phyloP scores from a whole-genome alignment of 1,140 invertebrate genomes.

The Phenacoccus solenopsis region DNA sequence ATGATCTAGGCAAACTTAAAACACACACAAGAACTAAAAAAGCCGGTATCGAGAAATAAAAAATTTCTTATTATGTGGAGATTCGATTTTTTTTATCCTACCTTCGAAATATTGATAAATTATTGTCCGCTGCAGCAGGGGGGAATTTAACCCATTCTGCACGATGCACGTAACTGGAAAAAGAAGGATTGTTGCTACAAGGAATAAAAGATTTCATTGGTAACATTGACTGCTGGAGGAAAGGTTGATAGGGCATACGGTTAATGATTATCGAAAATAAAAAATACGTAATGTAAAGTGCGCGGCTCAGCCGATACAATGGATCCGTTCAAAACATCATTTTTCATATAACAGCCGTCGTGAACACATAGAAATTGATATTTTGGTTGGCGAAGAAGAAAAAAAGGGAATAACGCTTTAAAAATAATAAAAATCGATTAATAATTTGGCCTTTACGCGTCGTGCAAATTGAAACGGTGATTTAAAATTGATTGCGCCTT shows the following conservation, averaged over 20 bases:
- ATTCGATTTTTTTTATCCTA: slow-evolving; percentile 7
- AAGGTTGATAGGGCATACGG: slow-evolving; percentile 15
- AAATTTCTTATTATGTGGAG: slow-evolving; percentile 13
- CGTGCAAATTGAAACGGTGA: neutral
- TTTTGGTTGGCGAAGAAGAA: neutral
- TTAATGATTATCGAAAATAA: slow-evolving; percentile 14
- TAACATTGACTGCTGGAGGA: neutral
- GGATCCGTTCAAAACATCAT: slow-evolving; percentile 13
- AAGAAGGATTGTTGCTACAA: slow-evolving; percentile 10
- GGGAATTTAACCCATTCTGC: slow-evolving; percentile 16
- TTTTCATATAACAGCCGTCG: neutral
- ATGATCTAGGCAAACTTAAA: slow-evolving; percentile 8
- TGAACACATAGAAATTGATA: slow-evolving; percentile 2
- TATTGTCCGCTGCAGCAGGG: slow-evolving; percentile 14
- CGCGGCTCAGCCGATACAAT: slow-evolving; percentile 8
- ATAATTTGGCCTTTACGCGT: neutral
- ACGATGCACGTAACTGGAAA: slow-evolving; percentile 15
- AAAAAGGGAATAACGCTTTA: neutral
- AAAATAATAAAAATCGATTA: slow-evolving; percentile 4
- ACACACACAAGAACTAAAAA: slow-evolving; percentile 6
- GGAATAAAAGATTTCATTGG: slow-evolving; percentile 10
- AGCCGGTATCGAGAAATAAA: neutral
- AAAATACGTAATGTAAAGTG: neutral
- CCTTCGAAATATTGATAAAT: slow-evolving; percentile 11
- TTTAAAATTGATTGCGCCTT: too few species aligned